Evolutionary conservation across 2,888 invertebrate genomes (phyloP), one percentile per base, ranked within the genome.

Genomic region (Suillia variegata): DNA sequence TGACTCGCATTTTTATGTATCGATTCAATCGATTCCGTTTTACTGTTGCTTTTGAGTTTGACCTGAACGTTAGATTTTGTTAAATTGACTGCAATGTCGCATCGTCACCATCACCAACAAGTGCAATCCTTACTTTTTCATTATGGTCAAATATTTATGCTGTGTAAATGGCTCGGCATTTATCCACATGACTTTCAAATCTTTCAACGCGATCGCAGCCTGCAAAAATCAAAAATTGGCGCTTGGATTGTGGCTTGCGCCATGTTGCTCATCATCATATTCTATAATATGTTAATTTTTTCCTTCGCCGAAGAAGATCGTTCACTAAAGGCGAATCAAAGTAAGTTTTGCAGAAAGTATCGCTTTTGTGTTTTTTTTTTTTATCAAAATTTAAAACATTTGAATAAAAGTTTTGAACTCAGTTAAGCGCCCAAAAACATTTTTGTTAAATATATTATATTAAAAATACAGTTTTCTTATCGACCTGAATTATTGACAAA

Each of bases 91-190:
- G 65, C 50, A 61, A 8, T 22, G 22, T 18, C 20, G 38, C 56
- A 59, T 54, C 38, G 58, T 49, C n/a, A n/a, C n/a, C n/a, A n/a
- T n/a, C n/a, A n/a, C n/a, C 15, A 51, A 12, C 56, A 58, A 22
- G 73, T 70, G 17, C 68, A 79, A 62, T 69, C 77, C 2, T 67
- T 80, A 64, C 64, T 80, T 51, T 54, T 67, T 3, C 71, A 78
- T 59, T 79, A 80, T 54, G 69, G 69, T 34, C 66, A 71, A 34
- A 56, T 81, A 13, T 82, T 82, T 67, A 62, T 71, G 17, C 34
- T 81, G 2, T 80, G 79, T 8, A 81, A 81, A 64, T n/a, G 80
- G 15, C 71, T 77, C 20, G 82, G 82, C 0, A 70, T 82, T 54
- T 71, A 78, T 63, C 80, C 82, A 0, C 75, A 80, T 54, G 75